A percentile compares a stretch with the other conserved stretches of the same genome.
Conservation (phyloP, 2,797 vertebrate genomes). For the Borostomias antarcticus region DNA sequence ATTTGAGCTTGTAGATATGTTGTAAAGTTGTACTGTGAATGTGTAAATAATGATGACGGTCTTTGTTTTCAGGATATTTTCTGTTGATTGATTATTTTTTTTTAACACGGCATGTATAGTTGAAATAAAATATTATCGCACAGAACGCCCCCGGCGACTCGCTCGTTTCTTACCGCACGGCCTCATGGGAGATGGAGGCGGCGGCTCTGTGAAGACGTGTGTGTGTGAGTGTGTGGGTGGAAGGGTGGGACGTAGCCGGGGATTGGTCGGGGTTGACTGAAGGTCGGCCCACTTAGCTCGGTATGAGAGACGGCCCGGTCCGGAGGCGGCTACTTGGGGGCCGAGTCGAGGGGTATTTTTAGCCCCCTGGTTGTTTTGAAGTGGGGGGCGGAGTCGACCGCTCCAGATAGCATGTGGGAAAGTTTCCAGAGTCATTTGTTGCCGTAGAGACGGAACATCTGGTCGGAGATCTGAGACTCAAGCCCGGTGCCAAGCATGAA, state of each 20-base stretch:
- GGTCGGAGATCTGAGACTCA: constrained; percentile 62
- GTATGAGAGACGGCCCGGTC: constrained; percentile 35
- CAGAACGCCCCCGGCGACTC: constrained; percentile 44
- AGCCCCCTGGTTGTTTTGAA: constrained; percentile 68
- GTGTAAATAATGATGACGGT: constrained; percentile 96
- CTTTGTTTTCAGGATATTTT: constrained; percentile 82
- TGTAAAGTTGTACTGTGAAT: constrained; percentile 99
- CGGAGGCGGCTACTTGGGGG: constrained; percentile 54
- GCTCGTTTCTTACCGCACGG: background rate
- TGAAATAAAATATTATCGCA: constrained; percentile 97
- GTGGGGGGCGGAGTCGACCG: constrained; percentile 63
- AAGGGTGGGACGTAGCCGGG: background rate
- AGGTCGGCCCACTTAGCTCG: constrained; percentile 21
- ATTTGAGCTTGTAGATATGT: constrained; percentile 98
- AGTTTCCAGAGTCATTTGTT: constrained; percentile 73
- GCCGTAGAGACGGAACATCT: constrained; percentile 73
- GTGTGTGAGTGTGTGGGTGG: background rate
- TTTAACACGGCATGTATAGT: constrained; percentile 99
- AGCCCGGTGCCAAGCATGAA: constrained; percentile 39
- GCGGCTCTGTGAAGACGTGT: no score
- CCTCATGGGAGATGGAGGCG: background rate
- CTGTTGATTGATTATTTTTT: constrained; percentile 75
- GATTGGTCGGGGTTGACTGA: background rate
- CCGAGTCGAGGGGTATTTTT: constrained; percentile 68
- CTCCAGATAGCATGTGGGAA: constrained; percentile 75